These are phyloP conservation scores for Euplexia lucipara DNA, from an alignment of 2,888 invertebrate species.

Conservation along the genomic window DNA sequence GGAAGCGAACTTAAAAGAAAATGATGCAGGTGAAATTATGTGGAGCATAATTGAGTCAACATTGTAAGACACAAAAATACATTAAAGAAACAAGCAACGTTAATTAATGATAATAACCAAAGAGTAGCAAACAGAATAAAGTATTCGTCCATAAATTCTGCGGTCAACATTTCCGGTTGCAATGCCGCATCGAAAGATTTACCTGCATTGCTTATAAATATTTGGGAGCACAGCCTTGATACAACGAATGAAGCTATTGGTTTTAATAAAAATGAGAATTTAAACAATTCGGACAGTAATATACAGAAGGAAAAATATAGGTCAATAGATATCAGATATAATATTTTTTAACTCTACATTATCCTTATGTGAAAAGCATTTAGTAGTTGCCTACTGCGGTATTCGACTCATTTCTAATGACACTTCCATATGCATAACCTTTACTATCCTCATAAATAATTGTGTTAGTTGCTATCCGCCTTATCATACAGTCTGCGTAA, in stretches of 20 bases:
- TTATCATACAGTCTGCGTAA: slow-evolving; percentile 12
- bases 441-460: background rate
- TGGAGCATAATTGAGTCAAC: background rate
- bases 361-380: slow-evolving; percentile 1
- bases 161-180: slow-evolving; percentile 32
- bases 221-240: slow-evolving; percentile 13
- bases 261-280: slow-evolving; percentile 6
- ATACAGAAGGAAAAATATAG: slow-evolving; percentile 26
- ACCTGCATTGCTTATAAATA: slow-evolving; percentile 44
- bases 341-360: slow-evolving; percentile 1
- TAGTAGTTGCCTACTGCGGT: background rate
- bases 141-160: slow-evolving; percentile 3
- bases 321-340: background rate
- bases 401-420: background rate
- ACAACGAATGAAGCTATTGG: background rate
- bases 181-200: slow-evolving; percentile 38
- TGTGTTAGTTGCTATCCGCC: slow-evolving; percentile 1
- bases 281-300: background rate
- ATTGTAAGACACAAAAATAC: background rate
- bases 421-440: background rate
- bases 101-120: slow-evolving; percentile 1
- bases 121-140: slow-evolving; percentile 13
- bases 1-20: background rate
- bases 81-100: background rate
- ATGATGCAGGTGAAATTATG: background rate